Percentiles rank a stretch among this genome's conserved stretches.
Conservation (phyloP, 2,888 invertebrate genomes). For the Dicyrtomina minuta region DNA sequence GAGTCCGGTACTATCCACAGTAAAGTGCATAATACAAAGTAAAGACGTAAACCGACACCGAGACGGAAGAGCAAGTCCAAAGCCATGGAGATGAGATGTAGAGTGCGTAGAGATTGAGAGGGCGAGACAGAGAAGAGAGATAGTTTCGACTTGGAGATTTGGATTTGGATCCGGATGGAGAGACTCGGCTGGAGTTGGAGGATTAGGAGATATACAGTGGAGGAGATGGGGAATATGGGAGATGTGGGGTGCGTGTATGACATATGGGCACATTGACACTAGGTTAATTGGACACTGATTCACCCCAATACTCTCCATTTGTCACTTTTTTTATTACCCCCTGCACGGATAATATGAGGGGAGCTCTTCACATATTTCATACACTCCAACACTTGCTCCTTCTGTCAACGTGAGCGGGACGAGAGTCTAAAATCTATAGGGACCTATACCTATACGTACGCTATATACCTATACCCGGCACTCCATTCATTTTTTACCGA, state of each 20-base stretch:
- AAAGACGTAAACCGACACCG: too few species aligned
- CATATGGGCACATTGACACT: conserved; percentile 31
- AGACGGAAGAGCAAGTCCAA: too few species aligned
- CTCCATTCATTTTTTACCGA: too few species aligned
- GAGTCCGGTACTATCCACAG: too few species aligned
- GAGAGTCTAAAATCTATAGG: too few species aligned
- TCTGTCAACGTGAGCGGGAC: too few species aligned
- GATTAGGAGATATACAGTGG: background rate
- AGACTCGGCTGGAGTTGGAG: background rate
- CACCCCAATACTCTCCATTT: conserved; percentile 35
- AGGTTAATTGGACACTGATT: conserved; percentile 37
- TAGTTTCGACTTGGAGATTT: too few species aligned
- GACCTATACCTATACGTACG: too few species aligned
- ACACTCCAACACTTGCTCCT: too few species aligned
- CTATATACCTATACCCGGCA: too few species aligned
- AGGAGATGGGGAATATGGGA: background rate
- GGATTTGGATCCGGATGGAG: too few species aligned
- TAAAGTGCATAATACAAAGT: too few species aligned
- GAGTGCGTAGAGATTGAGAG: background rate
- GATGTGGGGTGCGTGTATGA: conserved; percentile 20
- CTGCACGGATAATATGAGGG: conserved; percentile 34
- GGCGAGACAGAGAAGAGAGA: background rate
- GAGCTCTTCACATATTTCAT: conserved; percentile 15
- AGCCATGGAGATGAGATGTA: background rate
- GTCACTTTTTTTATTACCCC: conserved; percentile 40